Percentiles rank a stretch among this genome's conserved stretches.
Evolutionary conservation across 2,888 invertebrate species (phyloP).

Genomic region (Calameuta pallipes): DNA sequence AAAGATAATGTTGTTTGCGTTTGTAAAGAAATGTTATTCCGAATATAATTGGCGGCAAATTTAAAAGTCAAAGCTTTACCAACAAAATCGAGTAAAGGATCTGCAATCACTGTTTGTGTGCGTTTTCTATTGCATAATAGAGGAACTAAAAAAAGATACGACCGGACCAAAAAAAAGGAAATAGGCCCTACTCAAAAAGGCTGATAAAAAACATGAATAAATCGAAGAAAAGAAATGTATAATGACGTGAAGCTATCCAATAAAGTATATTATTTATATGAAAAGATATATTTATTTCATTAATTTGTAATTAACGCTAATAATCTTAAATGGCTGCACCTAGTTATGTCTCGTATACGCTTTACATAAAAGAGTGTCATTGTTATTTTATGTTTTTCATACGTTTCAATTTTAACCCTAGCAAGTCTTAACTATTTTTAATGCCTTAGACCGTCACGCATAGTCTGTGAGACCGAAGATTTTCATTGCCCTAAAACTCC

Average conservation of each 20-base stretch:
- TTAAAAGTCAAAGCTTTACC: neutral
- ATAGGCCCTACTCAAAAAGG: constrained; percentile 46
- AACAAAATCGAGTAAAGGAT: neutral
- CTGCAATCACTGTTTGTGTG: neutral
- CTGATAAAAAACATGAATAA: neutral
- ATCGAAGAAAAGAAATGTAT: constrained; percentile 28
- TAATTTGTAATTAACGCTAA: neutral
- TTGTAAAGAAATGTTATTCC: neutral
- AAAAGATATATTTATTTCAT: constrained; percentile 7
- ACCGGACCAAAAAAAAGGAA: constrained; percentile 7
- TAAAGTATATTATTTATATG: constrained; percentile 62
- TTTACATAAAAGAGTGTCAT: neutral
- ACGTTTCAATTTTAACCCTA: neutral
- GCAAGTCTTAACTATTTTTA: too few species aligned
- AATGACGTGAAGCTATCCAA: constrained; percentile 56
- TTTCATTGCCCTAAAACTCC: too few species aligned
- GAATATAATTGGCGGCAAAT: neutral
- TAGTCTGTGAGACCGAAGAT: too few species aligned
- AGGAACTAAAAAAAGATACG: neutral
- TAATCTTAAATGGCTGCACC: neutral
- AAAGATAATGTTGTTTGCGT: neutral
- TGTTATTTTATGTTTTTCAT: neutral
- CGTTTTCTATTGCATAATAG: too few species aligned
- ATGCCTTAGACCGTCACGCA: too few species aligned
- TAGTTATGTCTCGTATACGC: neutral